Evolutionary conservation across 2,888 invertebrate genomes (phyloP), one percentile per base, ranked within the genome.

Genomic region (Acronicta aceris): DNA sequence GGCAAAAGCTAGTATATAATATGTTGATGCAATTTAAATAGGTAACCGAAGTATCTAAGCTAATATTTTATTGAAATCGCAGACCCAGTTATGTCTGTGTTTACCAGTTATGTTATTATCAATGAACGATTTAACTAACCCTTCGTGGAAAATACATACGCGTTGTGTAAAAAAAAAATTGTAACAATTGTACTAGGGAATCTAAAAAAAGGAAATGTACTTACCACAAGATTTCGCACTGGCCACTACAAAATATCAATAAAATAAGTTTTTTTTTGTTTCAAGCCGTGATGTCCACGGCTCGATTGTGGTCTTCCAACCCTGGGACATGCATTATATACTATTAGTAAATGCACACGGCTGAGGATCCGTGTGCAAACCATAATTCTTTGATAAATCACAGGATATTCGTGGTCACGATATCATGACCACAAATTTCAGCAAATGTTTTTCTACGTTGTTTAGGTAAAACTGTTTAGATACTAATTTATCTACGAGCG

Each of bases 221-320:
- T 76, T 33, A 74, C 74, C 74, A 63, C 69, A 69, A 69, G 70
- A 73, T 5, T 52, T 63, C 48, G 16, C 13, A 48, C 41, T 40
- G 12, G 16, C 48, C 12, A 27, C 15, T 49, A 33, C 2, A 53
- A 59, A 42, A 47, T 25, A 50, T 53, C 42, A 53, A 40, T 58
- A 52, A 43, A 15, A 53, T 16, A 5, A 9, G 1, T 30, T 5
- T 43, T 33, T 41, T 56, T 33, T 41, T 56, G 43, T 71, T 66
- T 62, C 65, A 81, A 84, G 86, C 88, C 88, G 88, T 84, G 82
- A 50, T n/a, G 38, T 49, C 57, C 83, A 87, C 88, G 86, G 85
- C 88, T 77, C 78, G 76, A 83, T 71, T 85, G 79, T 83, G 74
- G 38, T n/a, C 10, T 10, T 21, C 8, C 6, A 56, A 6, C 17